Base-by-base conservation (phyloP, 92 coral and sea anemone species). In the Pocillopora grandis region DNA sequence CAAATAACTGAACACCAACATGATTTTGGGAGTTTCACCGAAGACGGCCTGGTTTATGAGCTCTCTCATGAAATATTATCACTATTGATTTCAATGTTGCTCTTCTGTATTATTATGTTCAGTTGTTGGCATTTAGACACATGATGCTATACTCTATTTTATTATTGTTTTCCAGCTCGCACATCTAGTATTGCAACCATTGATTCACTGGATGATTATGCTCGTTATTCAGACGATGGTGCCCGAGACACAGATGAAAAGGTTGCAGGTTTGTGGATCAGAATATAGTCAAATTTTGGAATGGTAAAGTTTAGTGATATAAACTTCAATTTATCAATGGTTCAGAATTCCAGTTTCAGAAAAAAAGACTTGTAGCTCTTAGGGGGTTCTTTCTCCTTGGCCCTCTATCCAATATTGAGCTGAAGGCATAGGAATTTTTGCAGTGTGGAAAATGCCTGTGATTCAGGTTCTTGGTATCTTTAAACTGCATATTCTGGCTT, bases 221-320 rank as follows among this genome's bases (percentile, higher is more conserved):
- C 98, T 49, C 95, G 98, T 3, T 96, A 90, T 74, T 96, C 98
- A 55, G 98, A 96, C 58, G 98, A 94, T 80, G 94, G 95, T 9
- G 81, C 84, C 10, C 90, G 90, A 52, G 97, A 91, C 18, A 79
- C 94, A 9, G 98, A 96, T 71, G 98, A 96, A 66, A 89, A 88
- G 36, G 87, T 96, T 36, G 92, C 98, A 92, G 98, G 98, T 93
- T n/a, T 11, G 37, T 21, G 12, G 11, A 55, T 27, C 36, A 76
- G 35, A 9, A 31, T 10, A 58, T 13, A 59, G 0, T 42, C 9
- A 75, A 58, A 18, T 31, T 31, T 27, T 71, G 15, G 2, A 56
- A 42, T 42, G 52, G 52, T 7, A 42, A 42, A 42, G 52, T 42
- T 42, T 42, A 3, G 5, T 2, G 5, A 42, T 42, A 7, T 42